Percentiles rank a stretch among this genome's conserved stretches.
phyloP scores from a whole-genome alignment of 2,888 invertebrate species.

The Zaprionus obscuricornis region DNA sequence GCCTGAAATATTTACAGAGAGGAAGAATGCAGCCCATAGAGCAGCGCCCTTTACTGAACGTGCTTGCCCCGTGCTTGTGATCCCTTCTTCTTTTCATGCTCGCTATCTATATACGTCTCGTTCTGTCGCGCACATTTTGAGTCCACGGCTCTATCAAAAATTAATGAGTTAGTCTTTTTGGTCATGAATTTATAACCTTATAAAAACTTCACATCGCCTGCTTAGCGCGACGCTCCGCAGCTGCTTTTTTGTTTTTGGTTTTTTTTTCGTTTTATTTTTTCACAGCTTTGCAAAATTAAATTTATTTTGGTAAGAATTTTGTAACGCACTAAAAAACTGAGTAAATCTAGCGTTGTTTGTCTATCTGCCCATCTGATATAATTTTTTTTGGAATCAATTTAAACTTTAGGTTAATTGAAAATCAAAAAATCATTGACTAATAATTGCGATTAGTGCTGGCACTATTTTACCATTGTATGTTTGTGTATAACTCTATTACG shows the following conservation, averaged over 20 bases:
- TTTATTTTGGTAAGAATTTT: no score
- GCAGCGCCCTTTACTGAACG: not conserved
- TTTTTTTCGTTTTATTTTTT: no score
- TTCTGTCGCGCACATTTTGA: conserved; percentile 9
- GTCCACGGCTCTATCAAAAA: conserved; percentile 64
- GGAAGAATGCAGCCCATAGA: conserved; percentile 8
- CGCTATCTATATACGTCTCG: conserved; percentile 18
- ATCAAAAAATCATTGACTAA: no score
- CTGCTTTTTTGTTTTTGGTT: not conserved
- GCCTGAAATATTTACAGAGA: conserved; percentile 57
- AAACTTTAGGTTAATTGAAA: no score
- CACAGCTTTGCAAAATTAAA: no score
- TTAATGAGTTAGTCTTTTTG: conserved; percentile 76
- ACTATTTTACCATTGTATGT: no score
- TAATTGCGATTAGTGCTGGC: no score
- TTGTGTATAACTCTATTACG: no score
- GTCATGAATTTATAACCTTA: conserved; percentile 76
- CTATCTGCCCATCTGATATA: no score
- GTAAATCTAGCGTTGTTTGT: no score
- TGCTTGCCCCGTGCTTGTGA: not conserved
- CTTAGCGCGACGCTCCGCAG: conserved; percentile 28
- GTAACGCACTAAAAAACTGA: no score
- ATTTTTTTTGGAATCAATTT: no score
- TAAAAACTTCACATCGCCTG: conserved; percentile 72
- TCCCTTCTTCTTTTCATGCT: conserved; percentile 1